Evolutionary conservation across 2,888 invertebrate genomes (phyloP).

Genomic region (Xylota sylvarum): DNA sequence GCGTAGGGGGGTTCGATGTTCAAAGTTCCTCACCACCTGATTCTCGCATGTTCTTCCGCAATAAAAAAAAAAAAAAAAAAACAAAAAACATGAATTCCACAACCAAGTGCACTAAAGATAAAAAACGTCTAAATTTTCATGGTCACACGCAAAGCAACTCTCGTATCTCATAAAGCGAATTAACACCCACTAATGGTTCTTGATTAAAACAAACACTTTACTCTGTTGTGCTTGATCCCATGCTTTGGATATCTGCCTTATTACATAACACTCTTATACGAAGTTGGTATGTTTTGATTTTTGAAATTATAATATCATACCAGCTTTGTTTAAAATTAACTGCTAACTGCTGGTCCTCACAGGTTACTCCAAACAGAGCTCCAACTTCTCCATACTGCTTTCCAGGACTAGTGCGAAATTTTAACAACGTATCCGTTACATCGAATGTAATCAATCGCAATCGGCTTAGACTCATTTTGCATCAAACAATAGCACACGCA

Average conservation of each 20-base stretch:
- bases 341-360: conserved; percentile 87
- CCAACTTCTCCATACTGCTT: conserved; percentile 91
- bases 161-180: conserved; percentile 16
- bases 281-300: neutral
- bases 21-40: neutral
- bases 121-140: conserved; percentile 4
- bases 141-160: neutral
- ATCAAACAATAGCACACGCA: conserved; percentile 8
- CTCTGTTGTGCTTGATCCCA: neutral
- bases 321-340: conserved; percentile 89
- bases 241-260: neutral
- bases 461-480: conserved; percentile 81
- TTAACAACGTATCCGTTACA: conserved; percentile 93
- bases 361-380: conserved; percentile 88
- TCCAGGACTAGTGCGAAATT: conserved; percentile 89
- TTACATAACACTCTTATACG: conserved; percentile 15
- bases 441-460: conserved; percentile 92
- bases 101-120: neutral
- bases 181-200: conserved; percentile 23
- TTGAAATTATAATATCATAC: conserved; percentile 80
- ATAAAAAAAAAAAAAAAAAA: neutral
- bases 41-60: conserved; percentile 2
- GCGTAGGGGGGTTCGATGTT: neutral
- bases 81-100: neutral
- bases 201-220: conserved; percentile 18